Percentiles rank a stretch among this genome's conserved stretches.
phyloP scores from a whole-genome alignment of 2,113 vertebrate species.

The Crypturellus undulatus region DNA sequence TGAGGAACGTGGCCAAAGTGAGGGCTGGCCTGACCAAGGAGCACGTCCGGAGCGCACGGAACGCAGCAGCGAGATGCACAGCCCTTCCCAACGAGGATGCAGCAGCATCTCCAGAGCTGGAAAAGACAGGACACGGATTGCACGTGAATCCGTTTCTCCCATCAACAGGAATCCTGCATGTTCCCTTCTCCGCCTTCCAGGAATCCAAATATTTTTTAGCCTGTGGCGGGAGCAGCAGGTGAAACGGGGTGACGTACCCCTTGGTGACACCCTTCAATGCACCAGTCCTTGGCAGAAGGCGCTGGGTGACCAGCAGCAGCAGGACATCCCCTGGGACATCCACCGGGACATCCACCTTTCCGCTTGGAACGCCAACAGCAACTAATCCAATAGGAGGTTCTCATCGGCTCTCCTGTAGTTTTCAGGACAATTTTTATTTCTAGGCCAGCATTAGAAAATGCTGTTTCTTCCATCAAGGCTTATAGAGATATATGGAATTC shows the following conservation, averaged over 20 bases:
- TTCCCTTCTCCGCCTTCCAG: not conserved
- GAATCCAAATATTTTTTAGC: not conserved
- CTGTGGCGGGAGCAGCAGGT: not conserved
- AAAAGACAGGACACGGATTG: accelerated
- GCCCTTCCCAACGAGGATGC: accelerated
- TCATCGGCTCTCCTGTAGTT: not conserved
- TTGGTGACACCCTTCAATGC: accelerated
- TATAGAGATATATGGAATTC: not conserved
- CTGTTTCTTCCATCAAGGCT: not conserved
- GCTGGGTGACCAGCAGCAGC: accelerated
- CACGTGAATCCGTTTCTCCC: not conserved
- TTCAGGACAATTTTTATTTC: not conserved
- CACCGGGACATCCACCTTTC: not conserved
- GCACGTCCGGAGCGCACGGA: not conserved
- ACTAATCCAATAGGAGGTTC: not conserved
- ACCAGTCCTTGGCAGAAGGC: not conserved
- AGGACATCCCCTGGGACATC: not conserved
- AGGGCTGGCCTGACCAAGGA: not conserved
- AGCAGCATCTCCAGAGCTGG: not conserved
- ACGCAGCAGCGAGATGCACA: accelerated
- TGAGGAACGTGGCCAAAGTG: too few species aligned
- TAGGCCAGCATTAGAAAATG: not conserved
- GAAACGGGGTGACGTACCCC: accelerated
- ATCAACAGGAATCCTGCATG: not conserved
- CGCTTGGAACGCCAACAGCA: not conserved